Conservation (phyloP, 1,140 invertebrate species). For the Anadara kagoshimensis region DNA sequence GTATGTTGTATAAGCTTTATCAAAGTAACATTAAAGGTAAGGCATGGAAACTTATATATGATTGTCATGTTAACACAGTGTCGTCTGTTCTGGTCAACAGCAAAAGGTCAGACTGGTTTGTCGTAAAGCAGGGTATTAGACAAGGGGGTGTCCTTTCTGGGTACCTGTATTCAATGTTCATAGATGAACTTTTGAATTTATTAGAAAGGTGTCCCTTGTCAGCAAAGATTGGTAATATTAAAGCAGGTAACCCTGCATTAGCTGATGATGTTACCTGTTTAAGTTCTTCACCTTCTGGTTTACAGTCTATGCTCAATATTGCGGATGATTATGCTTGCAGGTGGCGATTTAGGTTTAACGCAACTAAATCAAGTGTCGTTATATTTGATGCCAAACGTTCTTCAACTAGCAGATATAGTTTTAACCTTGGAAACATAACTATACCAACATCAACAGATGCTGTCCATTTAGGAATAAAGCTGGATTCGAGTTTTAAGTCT, state of each 20-base stretch:
- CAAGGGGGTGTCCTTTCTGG: conserved; percentile 13
- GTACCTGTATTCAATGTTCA: conserved; percentile 4
- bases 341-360: conserved; percentile 18
- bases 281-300: not conserved
- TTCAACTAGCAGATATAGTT: not conserved
- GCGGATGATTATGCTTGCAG: not conserved
- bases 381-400: not conserved
- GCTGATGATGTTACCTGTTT: conserved; percentile 19
- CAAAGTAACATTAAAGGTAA: not conserved
- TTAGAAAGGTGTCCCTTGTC: no score
- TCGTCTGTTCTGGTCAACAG: not conserved
- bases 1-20: not conserved
- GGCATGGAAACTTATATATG: not conserved
- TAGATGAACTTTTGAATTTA: conserved; percentile 7
- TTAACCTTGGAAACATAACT: not conserved
- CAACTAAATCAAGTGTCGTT: conserved; percentile 1
- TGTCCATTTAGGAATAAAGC: not conserved
- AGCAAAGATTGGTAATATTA: conserved; percentile 10
- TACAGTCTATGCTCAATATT: conserved; percentile 16
- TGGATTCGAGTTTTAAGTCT: not conserved
- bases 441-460: not conserved
- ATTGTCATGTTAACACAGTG: conserved; percentile 1
- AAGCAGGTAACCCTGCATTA: not conserved
- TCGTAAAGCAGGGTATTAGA: not conserved
- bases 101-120: not conserved